A percentile compares a stretch with the other conserved stretches of the same genome.
These are phyloP conservation scores for Ommatoiulus sabulosus DNA, from an alignment of 2,888 invertebrate species.

Conservation along the genomic window DNA sequence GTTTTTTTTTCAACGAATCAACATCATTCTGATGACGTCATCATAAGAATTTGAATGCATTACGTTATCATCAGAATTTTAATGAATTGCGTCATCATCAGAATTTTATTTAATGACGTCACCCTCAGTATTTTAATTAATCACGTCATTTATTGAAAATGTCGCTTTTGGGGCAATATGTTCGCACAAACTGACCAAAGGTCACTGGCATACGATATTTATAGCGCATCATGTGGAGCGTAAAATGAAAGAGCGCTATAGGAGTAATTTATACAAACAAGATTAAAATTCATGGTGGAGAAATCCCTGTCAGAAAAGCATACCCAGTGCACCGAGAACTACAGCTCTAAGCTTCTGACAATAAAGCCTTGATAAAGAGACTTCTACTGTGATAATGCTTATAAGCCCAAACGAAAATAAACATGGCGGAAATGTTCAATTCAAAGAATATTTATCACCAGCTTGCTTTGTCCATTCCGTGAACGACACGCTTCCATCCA, in stretches of 20 bases:
- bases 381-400: neutral
- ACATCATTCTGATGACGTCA: too few relatives aligned
- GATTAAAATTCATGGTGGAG: slow-evolving; percentile 3
- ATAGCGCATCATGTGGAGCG: neutral
- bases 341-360: neutral
- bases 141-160: too few relatives aligned
- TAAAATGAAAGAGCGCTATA: neutral
- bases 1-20: too few relatives aligned
- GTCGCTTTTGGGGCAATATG: too few relatives aligned
- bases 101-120: too few relatives aligned
- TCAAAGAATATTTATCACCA: slow-evolving; percentile 13
- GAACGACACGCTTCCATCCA: neutral
- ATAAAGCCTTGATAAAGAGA: neutral
- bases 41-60: too few relatives aligned
- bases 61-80: too few relatives aligned
- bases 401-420: slow-evolving; percentile 13
- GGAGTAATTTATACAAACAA: neutral
- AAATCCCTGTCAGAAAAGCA: neutral
- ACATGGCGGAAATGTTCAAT: neutral
- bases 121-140: too few relatives aligned
- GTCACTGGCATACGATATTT: neutral
- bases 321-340: neutral
- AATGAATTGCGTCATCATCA: too few relatives aligned
- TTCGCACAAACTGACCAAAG: neutral
- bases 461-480: slow-evolving; percentile 6